Evolutionary conservation across 2,888 invertebrate species (phyloP).

Genomic region (Troglohyphantes excavatus): DNA sequence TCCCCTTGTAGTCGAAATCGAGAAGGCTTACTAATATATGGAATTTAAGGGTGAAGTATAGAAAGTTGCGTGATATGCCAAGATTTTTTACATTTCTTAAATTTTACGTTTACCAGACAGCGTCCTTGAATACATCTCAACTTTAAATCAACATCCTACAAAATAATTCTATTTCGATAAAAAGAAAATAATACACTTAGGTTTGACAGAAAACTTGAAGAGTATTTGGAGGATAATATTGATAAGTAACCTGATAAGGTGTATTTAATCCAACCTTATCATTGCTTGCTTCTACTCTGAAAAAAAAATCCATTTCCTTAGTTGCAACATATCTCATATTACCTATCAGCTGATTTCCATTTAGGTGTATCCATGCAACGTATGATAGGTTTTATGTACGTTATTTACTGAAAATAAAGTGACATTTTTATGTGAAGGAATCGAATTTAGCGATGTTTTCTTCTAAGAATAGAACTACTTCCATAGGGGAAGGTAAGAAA

Average conservation of each 20-base stretch:
- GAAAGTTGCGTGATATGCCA: too few relatives aligned
- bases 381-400: background rate
- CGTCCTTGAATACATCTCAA: too few relatives aligned
- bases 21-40: too few relatives aligned
- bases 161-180: too few relatives aligned
- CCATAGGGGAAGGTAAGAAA: constrained; percentile 21
- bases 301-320: background rate
- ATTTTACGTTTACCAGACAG: too few relatives aligned
- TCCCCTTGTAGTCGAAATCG: too few relatives aligned
- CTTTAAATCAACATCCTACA: too few relatives aligned
- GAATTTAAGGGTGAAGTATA: too few relatives aligned
- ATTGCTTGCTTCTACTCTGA: background rate
- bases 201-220: background rate
- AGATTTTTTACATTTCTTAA: too few relatives aligned
- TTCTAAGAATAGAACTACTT: background rate
- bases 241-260: background rate
- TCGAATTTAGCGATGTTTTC: background rate
- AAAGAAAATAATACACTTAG: too few relatives aligned
- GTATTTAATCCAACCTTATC: constrained; percentile 20
- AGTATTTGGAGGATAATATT: background rate
- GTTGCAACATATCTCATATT: background rate
- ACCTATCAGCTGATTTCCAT: background rate
- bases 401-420: background rate
- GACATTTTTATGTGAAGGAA: background rate
- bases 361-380: background rate